Evolutionary conservation across 2,888 invertebrate species (phyloP).

Genomic region (Crepidodera aurea): DNA sequence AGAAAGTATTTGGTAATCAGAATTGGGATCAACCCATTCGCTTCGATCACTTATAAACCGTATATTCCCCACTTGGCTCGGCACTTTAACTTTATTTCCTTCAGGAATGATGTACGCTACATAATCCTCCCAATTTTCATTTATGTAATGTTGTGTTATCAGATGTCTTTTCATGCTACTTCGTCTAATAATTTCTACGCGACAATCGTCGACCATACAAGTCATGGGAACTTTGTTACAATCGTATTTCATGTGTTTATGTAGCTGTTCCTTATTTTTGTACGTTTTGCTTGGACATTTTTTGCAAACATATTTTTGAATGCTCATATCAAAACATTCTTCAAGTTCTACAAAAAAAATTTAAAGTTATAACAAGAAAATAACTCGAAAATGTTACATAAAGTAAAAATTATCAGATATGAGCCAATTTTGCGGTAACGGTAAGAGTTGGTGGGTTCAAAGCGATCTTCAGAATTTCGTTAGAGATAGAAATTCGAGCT

Average conservation of each 20-base stretch:
- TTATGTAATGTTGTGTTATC: neutral
- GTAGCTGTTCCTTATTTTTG: conserved; percentile 28
- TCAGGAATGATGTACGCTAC: neutral
- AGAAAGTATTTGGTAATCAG: too few relatives aligned
- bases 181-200: conserved; percentile 37
- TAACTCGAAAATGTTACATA: too few relatives aligned
- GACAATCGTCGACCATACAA: conserved; percentile 34
- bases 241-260: conserved; percentile 38
- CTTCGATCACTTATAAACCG: neutral
- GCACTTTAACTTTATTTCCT: neutral
- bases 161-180: conserved; percentile 45
- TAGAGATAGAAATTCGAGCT: too few relatives aligned
- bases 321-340: neutral
- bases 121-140: conserved; percentile 10
- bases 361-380: conserved; percentile 47
- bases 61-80: neutral
- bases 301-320: conserved; percentile 5
- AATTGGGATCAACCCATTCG: neutral
- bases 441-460: too few relatives aligned
- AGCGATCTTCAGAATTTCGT: too few relatives aligned
- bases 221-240: conserved; percentile 32
- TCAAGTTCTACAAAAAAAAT: neutral
- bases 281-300: conserved; percentile 31
- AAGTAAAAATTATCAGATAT: too few relatives aligned
- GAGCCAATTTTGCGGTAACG: too few relatives aligned